Base-by-base conservation (phyloP, 2,888 invertebrate genomes). In the Rhingia rostrata region DNA sequence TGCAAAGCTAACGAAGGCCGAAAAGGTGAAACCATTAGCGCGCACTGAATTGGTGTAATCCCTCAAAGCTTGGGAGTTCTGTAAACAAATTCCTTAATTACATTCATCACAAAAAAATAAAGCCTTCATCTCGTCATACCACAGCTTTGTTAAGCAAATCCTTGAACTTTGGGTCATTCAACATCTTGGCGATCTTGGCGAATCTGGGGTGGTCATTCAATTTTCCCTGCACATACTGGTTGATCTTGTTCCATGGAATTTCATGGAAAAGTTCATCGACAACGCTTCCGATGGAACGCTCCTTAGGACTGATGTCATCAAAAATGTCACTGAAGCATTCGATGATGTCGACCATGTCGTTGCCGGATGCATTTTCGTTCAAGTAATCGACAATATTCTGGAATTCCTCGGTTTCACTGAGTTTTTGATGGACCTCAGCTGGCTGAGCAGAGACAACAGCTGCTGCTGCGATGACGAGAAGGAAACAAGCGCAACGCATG, bases 201-300 rank as follows among this genome's bases (percentile, higher is more conserved):
- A 81, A 81, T 53, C 75, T 81, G 0, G 69, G 63, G 5, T 81
- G 45, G 22, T 33, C 43, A 7, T 67, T 35, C 5, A 74, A 7
- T 39, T 81, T 74, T 2, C 45, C 49, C 22, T 45, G 37, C 41
- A 81, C 51, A 6, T 74, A 81, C n/a, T 69, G 53, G 10, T 45
- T 54, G 32, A 75, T 56, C 30, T 81, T 81, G 6, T 43, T 12
- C 81, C 81, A 81, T 64, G 81, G 70, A n/a, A 81, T 81, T 3
- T 70, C 75, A 4, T 61, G 1, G 51, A 74, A 74, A 7, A 81
- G 6, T 7, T 81, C 70, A 3, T 69, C 47, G 0, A 56, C 63
- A 0, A 64, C 51, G 33, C 69, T 67, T 49, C 63, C 53, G 9
- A 69, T n/a, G 3, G 75, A 81, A 0, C 81, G 49, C 5, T 7